Evolutionary conservation across 92 coral and sea anemone genomes (phyloP), one percentile per base, ranked within the genome.

Genomic region (Phenganax subtilis): DNA sequence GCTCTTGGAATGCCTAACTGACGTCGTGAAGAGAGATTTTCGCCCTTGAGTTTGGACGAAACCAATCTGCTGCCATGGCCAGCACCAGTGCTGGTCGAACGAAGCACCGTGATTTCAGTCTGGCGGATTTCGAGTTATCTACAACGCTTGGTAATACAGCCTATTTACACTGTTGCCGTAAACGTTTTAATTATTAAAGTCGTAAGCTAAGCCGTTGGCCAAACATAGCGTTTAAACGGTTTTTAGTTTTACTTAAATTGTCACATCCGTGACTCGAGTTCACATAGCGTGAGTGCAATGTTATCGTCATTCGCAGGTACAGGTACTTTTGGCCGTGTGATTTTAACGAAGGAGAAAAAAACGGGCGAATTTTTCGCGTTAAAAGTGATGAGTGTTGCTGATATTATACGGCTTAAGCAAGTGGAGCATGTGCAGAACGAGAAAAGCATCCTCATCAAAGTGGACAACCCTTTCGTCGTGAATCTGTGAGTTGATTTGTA

Each of bases 391-490:
- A 94, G 91, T 82, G 91, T 94, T 56, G 87, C 97, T 72, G 98
- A 94, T 84, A 97, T 94, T 59, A 94, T 94, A 85, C 91, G 98
- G 80, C 87, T 94, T 28, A 94, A 94, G 72, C 98, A 94, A 89
- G 98, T 94, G 52, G 98, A 94, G 81, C 98, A 94, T 83, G 98
- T 94, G 37, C 98, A 94, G 75, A 94, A 94, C 80, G 98, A 94
- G 89, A 94, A 94, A 83, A 86, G 84, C 44, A 94, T 94, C 73
- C 88, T 94, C 10, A 86, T 90, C 72, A 87, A 88, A 86, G 92
- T 94, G 68, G 98, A 94, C 15, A 96, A 94, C 60, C 98, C 98
- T 28, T 94, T 94, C 87, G 90, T 94, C 16, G 98, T 94, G 44
- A 94, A 94, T 64, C 88, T 94, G 98, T 94, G 85, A 94, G 98